These are phyloP conservation scores for Plusia festucae DNA, from an alignment of 2,888 invertebrate species.

Conservation along the genomic window DNA sequence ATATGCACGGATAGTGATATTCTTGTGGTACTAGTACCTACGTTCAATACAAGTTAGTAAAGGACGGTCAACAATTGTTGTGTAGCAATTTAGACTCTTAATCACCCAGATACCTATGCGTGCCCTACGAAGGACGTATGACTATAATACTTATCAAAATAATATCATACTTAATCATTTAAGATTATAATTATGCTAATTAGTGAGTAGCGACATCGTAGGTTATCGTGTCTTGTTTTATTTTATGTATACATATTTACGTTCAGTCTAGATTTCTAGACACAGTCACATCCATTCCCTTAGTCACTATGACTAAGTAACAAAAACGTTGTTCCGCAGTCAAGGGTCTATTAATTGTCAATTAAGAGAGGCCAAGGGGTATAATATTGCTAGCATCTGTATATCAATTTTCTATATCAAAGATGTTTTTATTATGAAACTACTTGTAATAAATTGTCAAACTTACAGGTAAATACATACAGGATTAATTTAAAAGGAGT, in stretches of 20 bases:
- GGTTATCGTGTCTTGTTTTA: conserved; percentile 33
- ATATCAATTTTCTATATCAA: background rate
- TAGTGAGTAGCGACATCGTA: conserved; percentile 33
- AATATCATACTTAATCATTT: conserved; percentile 20
- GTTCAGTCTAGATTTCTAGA: conserved; percentile 6
- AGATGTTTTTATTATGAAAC: no score
- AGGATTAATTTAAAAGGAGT: no score
- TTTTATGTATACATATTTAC: background rate
- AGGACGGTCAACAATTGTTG: background rate
- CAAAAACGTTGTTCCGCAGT: background rate
- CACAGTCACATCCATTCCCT: conserved; percentile 6
- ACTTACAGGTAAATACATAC: background rate
- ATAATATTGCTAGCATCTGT: background rate
- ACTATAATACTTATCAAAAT: conserved; percentile 29
- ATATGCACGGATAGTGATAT: no score
- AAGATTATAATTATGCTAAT: conserved; percentile 28
- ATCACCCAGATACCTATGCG: background rate
- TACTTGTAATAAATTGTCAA: background rate
- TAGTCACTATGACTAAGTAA: conserved; percentile 7
- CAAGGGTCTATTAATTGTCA: conserved; percentile 7
- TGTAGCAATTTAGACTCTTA: background rate
- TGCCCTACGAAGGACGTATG: background rate
- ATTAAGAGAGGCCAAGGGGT: background rate
- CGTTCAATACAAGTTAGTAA: background rate
- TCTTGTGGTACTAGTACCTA: no score